phyloP scores from a whole-genome alignment of 2,113 vertebrate species.

The Toxostoma redivivum region DNA sequence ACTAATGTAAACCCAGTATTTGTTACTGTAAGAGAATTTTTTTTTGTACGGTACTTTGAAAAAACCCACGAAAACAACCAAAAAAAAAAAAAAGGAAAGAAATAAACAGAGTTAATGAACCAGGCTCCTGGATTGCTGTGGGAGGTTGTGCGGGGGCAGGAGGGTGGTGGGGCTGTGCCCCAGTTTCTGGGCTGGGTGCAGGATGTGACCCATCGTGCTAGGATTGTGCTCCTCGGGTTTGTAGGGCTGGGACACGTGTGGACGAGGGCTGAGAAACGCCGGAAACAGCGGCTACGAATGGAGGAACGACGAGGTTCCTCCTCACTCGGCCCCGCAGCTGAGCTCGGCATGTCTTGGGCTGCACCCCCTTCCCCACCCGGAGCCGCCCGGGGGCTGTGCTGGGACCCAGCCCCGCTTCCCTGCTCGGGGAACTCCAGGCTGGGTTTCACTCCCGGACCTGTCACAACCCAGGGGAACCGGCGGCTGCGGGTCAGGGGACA shows the following conservation, averaged over 20 bases:
- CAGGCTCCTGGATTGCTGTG: background rate
- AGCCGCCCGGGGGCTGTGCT: background rate
- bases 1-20: slow-evolving; percentile 72
- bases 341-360: accelerated
- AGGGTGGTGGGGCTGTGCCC: background rate
- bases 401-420: background rate
- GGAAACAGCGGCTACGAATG: accelerated
- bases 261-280: background rate
- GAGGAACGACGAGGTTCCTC: background rate
- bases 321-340: accelerated
- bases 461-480: background rate
- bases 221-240: background rate
- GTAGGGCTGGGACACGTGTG: background rate
- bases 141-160: background rate
- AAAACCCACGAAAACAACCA: slow-evolving; percentile 3
- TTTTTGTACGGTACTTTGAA: slow-evolving; percentile 77
- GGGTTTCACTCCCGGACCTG: background rate
- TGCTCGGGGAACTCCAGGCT: background rate
- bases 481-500: background rate
- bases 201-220: background rate
- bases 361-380: background rate
- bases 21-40: slow-evolving; percentile 76
- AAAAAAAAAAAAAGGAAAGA: background rate
- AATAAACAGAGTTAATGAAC: slow-evolving; percentile 21
- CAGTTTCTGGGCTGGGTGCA: background rate